Evolutionary conservation across 2,797 vertebrate genomes (phyloP).

Genomic region (Notamacropus eugenii): DNA sequence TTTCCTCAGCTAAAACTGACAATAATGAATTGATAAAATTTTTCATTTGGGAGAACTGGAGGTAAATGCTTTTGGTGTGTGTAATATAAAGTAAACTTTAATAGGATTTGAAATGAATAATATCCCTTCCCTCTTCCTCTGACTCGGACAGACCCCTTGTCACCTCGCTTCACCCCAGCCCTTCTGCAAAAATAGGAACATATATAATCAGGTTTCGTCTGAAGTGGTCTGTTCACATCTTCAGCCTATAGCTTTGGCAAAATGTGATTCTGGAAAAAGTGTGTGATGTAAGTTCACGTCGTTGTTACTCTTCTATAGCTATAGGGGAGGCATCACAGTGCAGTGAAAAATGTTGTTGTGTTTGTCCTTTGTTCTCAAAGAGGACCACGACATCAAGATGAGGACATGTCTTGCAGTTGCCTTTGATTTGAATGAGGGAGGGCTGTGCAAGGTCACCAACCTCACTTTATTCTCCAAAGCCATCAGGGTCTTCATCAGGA

Average conservation of each 20-base stretch:
- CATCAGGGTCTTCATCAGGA: no score
- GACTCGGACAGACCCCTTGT: neutral
- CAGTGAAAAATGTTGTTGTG: neutral
- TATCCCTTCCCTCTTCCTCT: neutral
- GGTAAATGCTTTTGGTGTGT: neutral
- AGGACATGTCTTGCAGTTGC: neutral
- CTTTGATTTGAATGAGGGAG: no score
- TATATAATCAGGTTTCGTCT: neutral
- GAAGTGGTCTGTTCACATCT: neutral
- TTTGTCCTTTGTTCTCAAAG: no score
- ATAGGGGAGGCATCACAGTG: neutral
- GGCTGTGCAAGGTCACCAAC: no score
- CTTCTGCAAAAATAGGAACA: neutral
- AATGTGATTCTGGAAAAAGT: neutral
- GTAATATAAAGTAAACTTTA: neutral
- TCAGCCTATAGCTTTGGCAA: neutral
- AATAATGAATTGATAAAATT: neutral
- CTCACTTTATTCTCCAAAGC: no score
- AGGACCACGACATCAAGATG: no score
- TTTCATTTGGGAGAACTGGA: neutral
- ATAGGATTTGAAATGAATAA: neutral
- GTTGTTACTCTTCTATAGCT: neutral
- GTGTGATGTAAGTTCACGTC: neutral
- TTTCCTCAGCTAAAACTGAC: neutral
- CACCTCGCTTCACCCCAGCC: neutral